phyloP scores from a whole-genome alignment of 2,888 invertebrate genomes.

The Dusona sp. region DNA sequence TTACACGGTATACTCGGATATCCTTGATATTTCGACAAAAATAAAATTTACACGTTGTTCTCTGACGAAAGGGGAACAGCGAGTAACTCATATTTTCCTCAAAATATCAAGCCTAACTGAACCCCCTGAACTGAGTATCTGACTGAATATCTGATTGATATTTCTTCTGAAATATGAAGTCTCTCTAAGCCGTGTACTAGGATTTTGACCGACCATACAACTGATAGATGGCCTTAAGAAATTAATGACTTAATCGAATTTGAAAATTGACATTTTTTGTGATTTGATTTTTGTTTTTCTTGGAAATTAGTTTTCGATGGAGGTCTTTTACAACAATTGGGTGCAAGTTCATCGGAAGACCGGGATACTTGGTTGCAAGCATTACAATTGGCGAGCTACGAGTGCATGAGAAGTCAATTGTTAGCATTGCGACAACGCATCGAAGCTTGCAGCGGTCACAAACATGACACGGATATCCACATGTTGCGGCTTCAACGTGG shows the following conservation, averaged over 20 bases:
- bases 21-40: no score
- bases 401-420: slow-evolving; percentile 91
- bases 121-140: no score
- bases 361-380: slow-evolving; percentile 94
- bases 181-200: no score
- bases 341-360: slow-evolving; percentile 92
- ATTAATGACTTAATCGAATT: background rate
- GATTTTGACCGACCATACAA: no score
- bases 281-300: slow-evolving; percentile 67
- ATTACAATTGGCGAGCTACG: slow-evolving; percentile 93
- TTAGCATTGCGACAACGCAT: slow-evolving; percentile 88
- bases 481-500: slow-evolving; percentile 90
- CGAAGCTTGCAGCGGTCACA: slow-evolving; percentile 87
- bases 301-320: slow-evolving; percentile 91
- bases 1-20: no score
- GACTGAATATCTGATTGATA: no score
- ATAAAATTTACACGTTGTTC: no score
- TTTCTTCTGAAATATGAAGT: no score
- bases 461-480: slow-evolving; percentile 89
- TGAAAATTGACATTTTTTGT: background rate
- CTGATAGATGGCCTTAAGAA: no score
- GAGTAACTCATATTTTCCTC: no score
- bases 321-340: slow-evolving; percentile 92
- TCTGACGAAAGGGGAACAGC: no score
- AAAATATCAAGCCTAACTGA: no score